phyloP scores from a whole-genome alignment of 2,113 vertebrate genomes.

The Nibea coibor region DNA sequence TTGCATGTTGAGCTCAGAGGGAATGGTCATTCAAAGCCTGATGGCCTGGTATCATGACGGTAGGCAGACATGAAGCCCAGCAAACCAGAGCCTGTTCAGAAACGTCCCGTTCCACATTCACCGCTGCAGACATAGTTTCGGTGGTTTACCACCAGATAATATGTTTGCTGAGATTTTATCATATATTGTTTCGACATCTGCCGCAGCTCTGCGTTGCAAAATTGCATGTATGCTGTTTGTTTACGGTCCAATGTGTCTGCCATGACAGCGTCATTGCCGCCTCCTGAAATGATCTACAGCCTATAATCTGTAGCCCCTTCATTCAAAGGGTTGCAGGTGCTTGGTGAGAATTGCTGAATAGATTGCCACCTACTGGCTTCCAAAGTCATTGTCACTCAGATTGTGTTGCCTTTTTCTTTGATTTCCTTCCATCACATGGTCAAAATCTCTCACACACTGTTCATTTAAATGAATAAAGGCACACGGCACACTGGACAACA shows the following conservation, averaged over 20 bases:
- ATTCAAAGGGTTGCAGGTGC: slow-evolving; percentile 38
- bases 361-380: slow-evolving; percentile 70
- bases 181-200: neutral
- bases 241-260: neutral
- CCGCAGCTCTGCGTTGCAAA: neutral
- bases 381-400: slow-evolving; percentile 14
- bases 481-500: neutral
- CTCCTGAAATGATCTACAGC: slow-evolving; percentile 17
- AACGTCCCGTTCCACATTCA: slow-evolving; percentile 8
- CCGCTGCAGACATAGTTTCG: neutral
- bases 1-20: slow-evolving; percentile 32
- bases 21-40: slow-evolving; percentile 40
- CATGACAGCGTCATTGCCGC: neutral
- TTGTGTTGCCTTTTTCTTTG: neutral
- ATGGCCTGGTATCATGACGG: slow-evolving; percentile 25
- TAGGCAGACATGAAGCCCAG: slow-evolving; percentile 11
- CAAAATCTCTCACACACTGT: neutral
- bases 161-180: neutral
- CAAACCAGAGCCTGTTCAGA: slow-evolving; percentile 31
- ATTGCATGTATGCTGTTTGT: neutral
- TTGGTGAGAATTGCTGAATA: slow-evolving; percentile 35
- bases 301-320: slow-evolving; percentile 11
- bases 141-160: slow-evolving; percentile 20
- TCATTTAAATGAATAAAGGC: neutral
- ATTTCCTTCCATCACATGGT: neutral